A percentile compares a stretch with the other conserved stretches of the same genome.
phyloP scores from a whole-genome alignment of 2,797 vertebrate species.

The Heterohyrax brucei region DNA sequence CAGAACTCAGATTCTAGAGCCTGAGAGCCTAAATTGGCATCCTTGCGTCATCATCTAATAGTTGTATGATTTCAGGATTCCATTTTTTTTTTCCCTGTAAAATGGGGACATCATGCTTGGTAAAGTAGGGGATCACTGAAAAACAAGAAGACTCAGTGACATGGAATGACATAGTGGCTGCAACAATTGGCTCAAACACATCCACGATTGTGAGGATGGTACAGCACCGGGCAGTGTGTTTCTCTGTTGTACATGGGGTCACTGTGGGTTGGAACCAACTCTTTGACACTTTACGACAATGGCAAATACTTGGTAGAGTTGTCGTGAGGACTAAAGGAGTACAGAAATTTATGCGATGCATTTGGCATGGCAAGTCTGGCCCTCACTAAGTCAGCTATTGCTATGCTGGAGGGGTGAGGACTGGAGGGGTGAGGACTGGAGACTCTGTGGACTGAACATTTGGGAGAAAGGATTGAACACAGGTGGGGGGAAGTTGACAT shows the following conservation, averaged over 20 bases:
- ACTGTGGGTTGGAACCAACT: no score
- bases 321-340: neutral
- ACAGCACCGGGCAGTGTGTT: no score
- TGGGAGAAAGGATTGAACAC: neutral
- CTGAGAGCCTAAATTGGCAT: neutral
- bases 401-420: no score
- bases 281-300: no score
- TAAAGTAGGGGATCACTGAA: no score
- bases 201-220: no score
- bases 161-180: no score
- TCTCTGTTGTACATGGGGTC: no score
- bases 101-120: no score
- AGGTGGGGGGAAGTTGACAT: neutral
- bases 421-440: no score
- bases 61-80: neutral
- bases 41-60: neutral
- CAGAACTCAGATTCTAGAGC: neutral
- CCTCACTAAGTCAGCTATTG: neutral
- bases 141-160: no score
- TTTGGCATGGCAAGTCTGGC: accelerated
- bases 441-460: neutral
- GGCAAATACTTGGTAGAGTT: neutral
- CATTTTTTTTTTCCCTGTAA: neutral
- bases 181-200: no score
- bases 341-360: neutral